A percentile compares a stretch with the other conserved stretches of the same genome.
phyloP scores from a whole-genome alignment of 2,797 vertebrate species.

The Alectoris magna region DNA sequence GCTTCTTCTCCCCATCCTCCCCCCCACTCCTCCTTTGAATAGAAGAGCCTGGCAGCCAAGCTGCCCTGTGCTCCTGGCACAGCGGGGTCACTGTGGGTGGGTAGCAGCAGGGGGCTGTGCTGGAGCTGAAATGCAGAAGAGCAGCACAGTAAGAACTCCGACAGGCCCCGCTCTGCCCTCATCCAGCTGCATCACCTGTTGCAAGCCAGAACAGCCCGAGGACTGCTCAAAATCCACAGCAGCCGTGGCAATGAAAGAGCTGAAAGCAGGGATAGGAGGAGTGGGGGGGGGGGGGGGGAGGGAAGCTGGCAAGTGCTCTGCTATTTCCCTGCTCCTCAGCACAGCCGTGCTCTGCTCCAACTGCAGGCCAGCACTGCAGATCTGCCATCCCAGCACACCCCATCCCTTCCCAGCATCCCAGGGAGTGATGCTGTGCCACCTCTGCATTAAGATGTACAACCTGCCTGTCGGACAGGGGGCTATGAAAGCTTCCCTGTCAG shows the following conservation, averaged over 20 bases:
- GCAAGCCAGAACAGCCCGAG: not conserved
- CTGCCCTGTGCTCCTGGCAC: not conserved
- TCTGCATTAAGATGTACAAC: not conserved
- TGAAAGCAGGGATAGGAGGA: not conserved
- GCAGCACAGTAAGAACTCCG: not conserved
- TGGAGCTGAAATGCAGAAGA: not conserved
- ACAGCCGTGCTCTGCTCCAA: not conserved
- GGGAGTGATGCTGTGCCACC: not conserved
- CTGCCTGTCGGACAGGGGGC: not conserved
- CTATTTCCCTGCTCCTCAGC: not conserved
- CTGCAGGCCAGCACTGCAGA: not conserved
- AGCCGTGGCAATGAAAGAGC: not conserved
- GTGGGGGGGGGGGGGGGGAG: too few species aligned
- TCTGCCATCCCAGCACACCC: not conserved
- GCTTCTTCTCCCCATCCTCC: not conserved
- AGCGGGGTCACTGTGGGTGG: not conserved
- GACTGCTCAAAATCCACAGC: not conserved
- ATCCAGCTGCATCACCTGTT: not conserved
- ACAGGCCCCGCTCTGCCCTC: not conserved
- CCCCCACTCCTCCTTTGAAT: not conserved
- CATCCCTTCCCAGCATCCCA: not conserved
- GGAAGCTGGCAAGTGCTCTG: not conserved
- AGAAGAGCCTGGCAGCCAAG: not conserved
- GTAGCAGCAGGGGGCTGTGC: not conserved
- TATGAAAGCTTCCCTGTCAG: constrained; percentile 19